Conservation (phyloP, 1,140 invertebrate species). For the Cydia pomonella region DNA sequence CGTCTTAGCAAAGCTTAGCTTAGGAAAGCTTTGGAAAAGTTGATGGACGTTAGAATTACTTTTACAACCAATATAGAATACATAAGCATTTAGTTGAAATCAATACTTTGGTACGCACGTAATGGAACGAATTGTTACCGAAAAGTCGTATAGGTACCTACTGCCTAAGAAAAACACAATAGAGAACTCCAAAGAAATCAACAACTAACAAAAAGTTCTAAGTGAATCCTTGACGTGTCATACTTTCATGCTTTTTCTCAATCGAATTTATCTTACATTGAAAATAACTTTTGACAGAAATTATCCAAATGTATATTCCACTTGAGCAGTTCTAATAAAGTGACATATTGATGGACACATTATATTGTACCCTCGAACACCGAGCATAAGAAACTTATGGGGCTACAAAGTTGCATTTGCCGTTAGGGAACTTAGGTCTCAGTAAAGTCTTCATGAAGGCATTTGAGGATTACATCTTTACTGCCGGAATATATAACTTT, state of each 20-base stretch:
- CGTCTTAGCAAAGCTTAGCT: too few relatives aligned
- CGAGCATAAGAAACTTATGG: slow-evolving; percentile 3
- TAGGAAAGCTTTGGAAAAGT: too few relatives aligned
- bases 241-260: background rate
- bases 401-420: background rate
- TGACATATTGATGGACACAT: slow-evolving; percentile 27
- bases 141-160: too few relatives aligned
- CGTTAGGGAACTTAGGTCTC: background rate
- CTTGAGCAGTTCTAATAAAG: slow-evolving; percentile 5
- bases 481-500: background rate
- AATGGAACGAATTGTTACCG: too few relatives aligned
- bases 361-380: slow-evolving; percentile 4
- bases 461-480: background rate
- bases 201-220: background rate
- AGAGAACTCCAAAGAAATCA: background rate
- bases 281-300: background rate
- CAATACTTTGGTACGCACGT: too few relatives aligned
- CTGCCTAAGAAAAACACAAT: too few relatives aligned
- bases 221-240: background rate
- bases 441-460: background rate
- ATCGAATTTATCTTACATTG: background rate
- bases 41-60: too few relatives aligned
- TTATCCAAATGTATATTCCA: background rate
- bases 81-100: too few relatives aligned
- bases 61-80: too few relatives aligned